Percentiles rank a stretch among this genome's conserved stretches.
These are phyloP conservation scores for Podiceps cristatus DNA, from an alignment of 2,113 vertebrate species.

Conservation along the genomic window DNA sequence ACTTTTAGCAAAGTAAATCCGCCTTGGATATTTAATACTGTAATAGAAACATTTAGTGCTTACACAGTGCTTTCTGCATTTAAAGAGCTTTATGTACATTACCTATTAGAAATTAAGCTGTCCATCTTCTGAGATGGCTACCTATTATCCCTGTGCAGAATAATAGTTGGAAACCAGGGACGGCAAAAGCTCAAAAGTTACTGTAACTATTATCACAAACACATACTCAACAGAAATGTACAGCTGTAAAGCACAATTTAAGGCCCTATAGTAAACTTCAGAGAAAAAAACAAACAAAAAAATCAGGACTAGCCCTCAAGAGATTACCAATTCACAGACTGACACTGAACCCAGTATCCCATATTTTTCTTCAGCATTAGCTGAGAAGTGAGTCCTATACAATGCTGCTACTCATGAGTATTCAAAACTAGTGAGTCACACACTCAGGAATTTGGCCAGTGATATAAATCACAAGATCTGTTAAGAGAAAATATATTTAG, in stretches of 20 bases:
- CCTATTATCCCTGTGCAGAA: background rate
- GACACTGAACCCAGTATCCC: background rate
- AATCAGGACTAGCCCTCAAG: background rate
- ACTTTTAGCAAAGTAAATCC: background rate
- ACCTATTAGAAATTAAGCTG: background rate
- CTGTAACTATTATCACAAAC: background rate
- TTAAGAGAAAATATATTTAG: background rate
- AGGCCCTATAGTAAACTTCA: background rate
- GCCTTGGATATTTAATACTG: background rate
- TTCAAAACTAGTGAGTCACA: background rate
- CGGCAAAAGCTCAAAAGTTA: background rate
- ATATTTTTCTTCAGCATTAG: background rate
- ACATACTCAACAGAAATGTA: background rate
- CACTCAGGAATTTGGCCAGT: background rate
- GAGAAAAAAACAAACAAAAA: background rate
- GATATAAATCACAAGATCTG: background rate
- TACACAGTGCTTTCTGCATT: background rate
- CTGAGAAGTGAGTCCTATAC: background rate
- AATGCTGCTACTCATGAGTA: background rate
- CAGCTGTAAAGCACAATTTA: fast-evolving
- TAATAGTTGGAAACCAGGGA: background rate
- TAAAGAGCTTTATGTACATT: background rate
- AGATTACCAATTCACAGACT: background rate
- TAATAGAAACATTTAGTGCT: background rate
- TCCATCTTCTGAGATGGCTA: background rate